These are phyloP conservation scores for Corythucha ciliata DNA, from an alignment of 2,888 invertebrate species.

Conservation along the genomic window DNA sequence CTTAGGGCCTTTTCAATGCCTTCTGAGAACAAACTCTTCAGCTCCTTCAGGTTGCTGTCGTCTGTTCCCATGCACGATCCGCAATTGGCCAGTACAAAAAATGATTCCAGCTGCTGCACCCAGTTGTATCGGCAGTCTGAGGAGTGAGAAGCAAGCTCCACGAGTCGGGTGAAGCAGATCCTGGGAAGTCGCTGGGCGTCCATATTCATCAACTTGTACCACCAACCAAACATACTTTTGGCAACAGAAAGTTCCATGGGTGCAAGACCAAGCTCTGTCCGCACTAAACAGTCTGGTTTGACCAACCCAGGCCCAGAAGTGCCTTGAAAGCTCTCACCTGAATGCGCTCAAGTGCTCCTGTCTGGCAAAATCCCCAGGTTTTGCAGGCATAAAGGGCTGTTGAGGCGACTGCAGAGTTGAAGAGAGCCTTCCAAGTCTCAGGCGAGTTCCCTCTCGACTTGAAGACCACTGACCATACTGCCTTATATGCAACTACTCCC, in stretches of 20 bases:
- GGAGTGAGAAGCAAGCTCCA: neutral
- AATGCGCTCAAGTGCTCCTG: too few species aligned
- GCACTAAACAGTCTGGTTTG: neutral
- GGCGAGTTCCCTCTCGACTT: too few species aligned
- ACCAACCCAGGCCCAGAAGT: neutral
- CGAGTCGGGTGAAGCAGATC: neutral
- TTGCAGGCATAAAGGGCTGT: constrained; percentile 2
- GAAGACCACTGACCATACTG: too few species aligned
- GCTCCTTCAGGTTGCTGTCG: too few species aligned
- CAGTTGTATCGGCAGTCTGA: neutral
- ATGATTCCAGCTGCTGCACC: neutral
- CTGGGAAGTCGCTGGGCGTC: neutral
- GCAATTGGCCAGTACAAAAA: neutral
- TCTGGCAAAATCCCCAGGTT: constrained; percentile 1
- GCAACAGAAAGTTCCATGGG: neutral
- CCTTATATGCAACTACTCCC: too few species aligned
- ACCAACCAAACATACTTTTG: constrained; percentile 8
- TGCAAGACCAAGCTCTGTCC: neutral
- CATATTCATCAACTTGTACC: neutral
- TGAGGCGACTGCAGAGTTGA: neutral
- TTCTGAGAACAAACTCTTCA: neutral
- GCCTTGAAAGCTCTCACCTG: neutral
- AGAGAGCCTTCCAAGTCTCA: neutral
- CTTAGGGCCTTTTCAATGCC: neutral
- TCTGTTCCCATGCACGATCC: neutral